Evolutionary conservation across 2,888 invertebrate genomes (phyloP).

Genomic region (Drosophila trichaetosa): DNA sequence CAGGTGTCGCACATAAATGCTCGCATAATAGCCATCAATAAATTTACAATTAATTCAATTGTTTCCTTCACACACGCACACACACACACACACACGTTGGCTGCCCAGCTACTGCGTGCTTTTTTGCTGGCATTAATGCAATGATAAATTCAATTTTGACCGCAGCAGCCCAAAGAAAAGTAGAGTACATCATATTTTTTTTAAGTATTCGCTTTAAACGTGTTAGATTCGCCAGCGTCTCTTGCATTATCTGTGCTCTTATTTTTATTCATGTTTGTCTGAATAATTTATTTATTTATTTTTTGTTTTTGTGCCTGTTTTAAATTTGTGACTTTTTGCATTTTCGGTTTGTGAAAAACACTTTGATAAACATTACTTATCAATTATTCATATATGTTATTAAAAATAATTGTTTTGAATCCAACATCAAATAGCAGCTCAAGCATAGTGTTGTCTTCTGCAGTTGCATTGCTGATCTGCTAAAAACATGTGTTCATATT

Average conservation of each 20-base stretch:
- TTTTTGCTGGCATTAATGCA: constrained; percentile 36
- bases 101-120: neutral
- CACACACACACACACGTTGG: constrained; percentile 10
- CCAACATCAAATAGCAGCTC: too few relatives aligned
- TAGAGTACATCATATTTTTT: constrained; percentile 24
- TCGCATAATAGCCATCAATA: constrained; percentile 36
- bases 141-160: constrained; percentile 35
- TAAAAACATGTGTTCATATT: too few relatives aligned
- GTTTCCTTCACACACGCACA: constrained; percentile 5
- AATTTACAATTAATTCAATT: constrained; percentile 56
- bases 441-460: too few relatives aligned
- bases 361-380: neutral
- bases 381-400: neutral
- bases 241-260: constrained; percentile 10
- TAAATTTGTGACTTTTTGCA: too few relatives aligned
- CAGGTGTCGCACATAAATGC: constrained; percentile 35
- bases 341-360: too few relatives aligned
- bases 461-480: too few relatives aligned
- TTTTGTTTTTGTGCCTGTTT: neutral
- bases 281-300: constrained; percentile 30
- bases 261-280: neutral
- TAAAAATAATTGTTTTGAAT: too few relatives aligned
- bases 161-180: constrained; percentile 15
- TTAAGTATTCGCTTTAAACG: neutral
- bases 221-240: too few relatives aligned